phyloP scores from a whole-genome alignment of 2,888 invertebrate genomes.

The Cataglyphis albicans region DNA sequence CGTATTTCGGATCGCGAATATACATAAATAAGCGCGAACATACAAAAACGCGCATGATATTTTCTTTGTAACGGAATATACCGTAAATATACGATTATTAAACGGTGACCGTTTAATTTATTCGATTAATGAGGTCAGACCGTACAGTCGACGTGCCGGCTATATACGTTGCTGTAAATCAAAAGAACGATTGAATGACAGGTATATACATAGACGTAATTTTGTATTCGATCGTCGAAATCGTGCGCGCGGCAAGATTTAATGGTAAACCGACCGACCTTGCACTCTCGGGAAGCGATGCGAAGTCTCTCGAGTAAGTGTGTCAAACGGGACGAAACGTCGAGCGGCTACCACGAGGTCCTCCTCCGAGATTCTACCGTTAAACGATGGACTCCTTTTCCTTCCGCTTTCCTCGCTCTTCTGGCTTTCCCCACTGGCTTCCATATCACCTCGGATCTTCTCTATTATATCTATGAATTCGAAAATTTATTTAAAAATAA shows the following conservation, averaged over 20 bases:
- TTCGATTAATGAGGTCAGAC: slow-evolving; percentile 39
- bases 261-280: slow-evolving; percentile 74
- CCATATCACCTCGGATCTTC: slow-evolving; percentile 27
- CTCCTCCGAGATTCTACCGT: slow-evolving; percentile 77
- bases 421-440: slow-evolving; percentile 59
- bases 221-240: slow-evolving; percentile 26
- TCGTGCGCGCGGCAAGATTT: slow-evolving; percentile 61
- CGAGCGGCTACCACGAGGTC: slow-evolving; percentile 68
- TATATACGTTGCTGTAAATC: slow-evolving; percentile 39
- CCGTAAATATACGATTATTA: background rate
- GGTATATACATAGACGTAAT: background rate
- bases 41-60: background rate
- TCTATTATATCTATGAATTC: slow-evolving; percentile 1
- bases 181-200: background rate
- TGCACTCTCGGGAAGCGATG: slow-evolving; percentile 74
- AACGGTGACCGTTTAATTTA: slow-evolving; percentile 37
- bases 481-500: background rate
- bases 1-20: background rate
- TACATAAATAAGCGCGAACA: background rate
- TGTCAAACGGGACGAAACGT: slow-evolving; percentile 78
- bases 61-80: slow-evolving; percentile 4
- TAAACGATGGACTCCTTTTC: slow-evolving; percentile 76
- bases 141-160: background rate
- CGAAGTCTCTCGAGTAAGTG: slow-evolving; percentile 74
- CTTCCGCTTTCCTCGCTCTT: slow-evolving; percentile 72